Conservation (phyloP, 2,113 vertebrate genomes). For the Aplodontia rufa region DNA sequence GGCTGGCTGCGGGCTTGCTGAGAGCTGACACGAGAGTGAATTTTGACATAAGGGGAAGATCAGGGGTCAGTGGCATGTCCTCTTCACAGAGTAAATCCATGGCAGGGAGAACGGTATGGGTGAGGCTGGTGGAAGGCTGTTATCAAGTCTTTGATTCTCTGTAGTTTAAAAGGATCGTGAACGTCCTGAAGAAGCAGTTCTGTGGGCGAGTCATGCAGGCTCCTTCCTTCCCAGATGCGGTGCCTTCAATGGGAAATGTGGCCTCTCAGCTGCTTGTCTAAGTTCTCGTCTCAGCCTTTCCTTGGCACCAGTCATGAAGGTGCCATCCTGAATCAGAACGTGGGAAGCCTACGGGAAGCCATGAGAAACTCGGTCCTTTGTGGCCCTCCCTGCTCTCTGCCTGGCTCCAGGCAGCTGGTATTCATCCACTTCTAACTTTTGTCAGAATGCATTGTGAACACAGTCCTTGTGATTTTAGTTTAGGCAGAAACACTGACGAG, state of each 20-base stretch:
- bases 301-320: background rate
- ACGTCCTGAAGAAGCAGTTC: background rate
- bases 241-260: background rate
- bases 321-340: rapidly evolving
- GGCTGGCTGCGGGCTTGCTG: too few species aligned
- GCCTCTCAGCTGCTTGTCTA: background rate
- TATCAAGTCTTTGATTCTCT: background rate
- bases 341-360: background rate
- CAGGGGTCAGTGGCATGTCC: background rate
- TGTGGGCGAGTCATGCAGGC: background rate
- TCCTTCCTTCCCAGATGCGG: background rate
- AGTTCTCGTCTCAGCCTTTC: background rate
- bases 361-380: background rate
- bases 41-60: too few species aligned
- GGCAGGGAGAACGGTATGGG: background rate
- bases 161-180: background rate
- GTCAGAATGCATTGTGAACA: too few species aligned
- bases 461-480: background rate
- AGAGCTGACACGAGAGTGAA: background rate
- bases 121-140: too few species aligned
- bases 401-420: rapidly evolving
- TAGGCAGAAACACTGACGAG: background rate
- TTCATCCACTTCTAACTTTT: background rate
- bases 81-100: background rate
- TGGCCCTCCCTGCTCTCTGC: background rate